These are phyloP conservation scores for Cephus spinipes DNA, from an alignment of 2,888 invertebrate species.

Conservation along the genomic window DNA sequence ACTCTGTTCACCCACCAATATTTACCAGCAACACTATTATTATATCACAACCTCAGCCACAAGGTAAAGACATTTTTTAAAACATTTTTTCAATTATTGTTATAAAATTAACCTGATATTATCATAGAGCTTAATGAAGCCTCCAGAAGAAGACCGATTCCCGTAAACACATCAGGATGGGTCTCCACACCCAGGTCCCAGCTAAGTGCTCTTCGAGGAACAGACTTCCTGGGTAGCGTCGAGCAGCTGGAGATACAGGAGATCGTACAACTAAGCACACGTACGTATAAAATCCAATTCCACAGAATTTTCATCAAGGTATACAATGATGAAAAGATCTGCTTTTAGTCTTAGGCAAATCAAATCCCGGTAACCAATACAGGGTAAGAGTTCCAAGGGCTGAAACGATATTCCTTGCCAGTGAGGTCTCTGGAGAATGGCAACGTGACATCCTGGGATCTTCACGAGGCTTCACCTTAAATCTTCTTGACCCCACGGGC, in stretches of 20 bases:
- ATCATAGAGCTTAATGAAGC: conserved; percentile 47
- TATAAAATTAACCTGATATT: conserved; percentile 13
- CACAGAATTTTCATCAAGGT: conserved; percentile 10
- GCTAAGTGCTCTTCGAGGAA: conserved; percentile 75
- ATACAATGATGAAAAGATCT: neutral
- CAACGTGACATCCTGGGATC: conserved; percentile 80
- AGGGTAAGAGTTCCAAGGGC: conserved; percentile 78
- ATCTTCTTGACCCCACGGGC: conserved; percentile 84
- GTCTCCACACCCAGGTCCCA: conserved; percentile 70
- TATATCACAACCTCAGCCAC: conserved; percentile 39
- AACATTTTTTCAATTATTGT: neutral
- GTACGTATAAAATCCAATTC: conserved; percentile 68
- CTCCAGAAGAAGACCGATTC: conserved; percentile 66
- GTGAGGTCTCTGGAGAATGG: conserved; percentile 74
- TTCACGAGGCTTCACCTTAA: conserved; percentile 81
- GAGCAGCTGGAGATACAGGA: conserved; percentile 81
- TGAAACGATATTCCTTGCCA: conserved; percentile 81
- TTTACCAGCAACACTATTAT: conserved; percentile 32
- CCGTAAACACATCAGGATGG: conserved; percentile 74
- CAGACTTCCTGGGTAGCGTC: conserved; percentile 78
- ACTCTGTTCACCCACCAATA: conserved; percentile 25
- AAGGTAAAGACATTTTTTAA: conserved; percentile 6
- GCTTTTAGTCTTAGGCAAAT: conserved; percentile 70
- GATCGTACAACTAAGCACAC: conserved; percentile 81
- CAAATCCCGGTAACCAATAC: conserved; percentile 80